These are phyloP conservation scores for Tenebrosternarchus preto DNA, from an alignment of 2,113 vertebrate species.

Conservation along the genomic window DNA sequence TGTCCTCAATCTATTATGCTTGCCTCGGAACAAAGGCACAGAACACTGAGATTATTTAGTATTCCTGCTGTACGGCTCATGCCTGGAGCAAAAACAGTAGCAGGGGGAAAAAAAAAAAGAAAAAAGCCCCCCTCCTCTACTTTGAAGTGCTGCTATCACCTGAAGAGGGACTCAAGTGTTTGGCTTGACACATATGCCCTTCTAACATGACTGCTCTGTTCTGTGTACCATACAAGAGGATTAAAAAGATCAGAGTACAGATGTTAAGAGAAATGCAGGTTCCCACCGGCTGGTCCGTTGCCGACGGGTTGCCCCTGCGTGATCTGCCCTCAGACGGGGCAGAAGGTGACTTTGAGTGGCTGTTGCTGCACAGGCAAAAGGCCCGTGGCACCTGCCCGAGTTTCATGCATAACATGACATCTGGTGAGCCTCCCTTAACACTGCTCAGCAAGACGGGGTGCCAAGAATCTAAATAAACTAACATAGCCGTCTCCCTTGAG, in stretches of 20 bases:
- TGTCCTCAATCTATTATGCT: conserved; percentile 8
- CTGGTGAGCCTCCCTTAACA: not conserved
- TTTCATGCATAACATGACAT: not conserved
- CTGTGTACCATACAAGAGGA: conserved; percentile 20
- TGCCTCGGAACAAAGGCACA: conserved; percentile 40
- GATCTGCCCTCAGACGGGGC: not conserved
- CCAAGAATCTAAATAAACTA: conserved; percentile 1
- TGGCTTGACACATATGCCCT: conserved; percentile 37
- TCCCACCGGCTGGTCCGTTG: conserved; percentile 36
- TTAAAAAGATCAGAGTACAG: conserved; percentile 4
- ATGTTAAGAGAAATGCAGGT: conserved; percentile 25
- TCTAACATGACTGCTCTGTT: conserved; percentile 37
- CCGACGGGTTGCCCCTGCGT: conserved; percentile 20
- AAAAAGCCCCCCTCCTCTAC: conserved; percentile 27
- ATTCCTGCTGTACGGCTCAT: conserved; percentile 40
- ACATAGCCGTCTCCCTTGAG: not conserved
- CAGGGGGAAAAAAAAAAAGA: conserved; percentile 22
- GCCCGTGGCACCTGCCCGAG: not conserved
- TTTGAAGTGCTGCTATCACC: conserved; percentile 46
- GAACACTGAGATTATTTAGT: conserved; percentile 53
- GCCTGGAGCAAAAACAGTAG: conserved; percentile 49
- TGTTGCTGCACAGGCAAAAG: not conserved
- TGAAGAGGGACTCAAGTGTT: conserved; percentile 58
- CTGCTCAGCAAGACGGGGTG: not conserved
- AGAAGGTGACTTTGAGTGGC: conserved; percentile 32